Base-by-base conservation (phyloP, 2,113 vertebrate genomes). In the Plecturocebus donacophilus region DNA sequence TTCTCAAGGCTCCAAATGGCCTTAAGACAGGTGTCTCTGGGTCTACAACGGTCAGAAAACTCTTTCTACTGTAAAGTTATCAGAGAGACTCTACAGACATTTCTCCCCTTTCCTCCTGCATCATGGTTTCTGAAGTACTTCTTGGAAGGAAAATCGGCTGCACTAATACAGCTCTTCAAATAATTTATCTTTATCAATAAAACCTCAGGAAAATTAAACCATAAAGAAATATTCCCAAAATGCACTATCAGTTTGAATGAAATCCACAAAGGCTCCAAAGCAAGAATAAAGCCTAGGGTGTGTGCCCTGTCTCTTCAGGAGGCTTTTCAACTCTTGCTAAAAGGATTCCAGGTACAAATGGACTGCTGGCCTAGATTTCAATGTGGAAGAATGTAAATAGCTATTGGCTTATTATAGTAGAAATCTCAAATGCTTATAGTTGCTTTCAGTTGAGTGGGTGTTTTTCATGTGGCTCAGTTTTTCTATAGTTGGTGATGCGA, bases 161-260 rank as follows among this genome's bases (percentile, higher is more conserved):
- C 25, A 5, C 32, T 40, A 79, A 68, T 47, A 85, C 3, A 94
- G 30, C 52, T 93, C 54, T 91, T 93, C 19, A 20, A 75, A 56
- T 79, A 90, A 21, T 45, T 95, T 87, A 90, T 47, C 58, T 77
- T 90, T 91, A 91, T 95, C 94, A 92, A 79, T 79, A 95, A 96
- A 96, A 94, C 54, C 45, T 93, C 75, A 61, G 83, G 49, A 80
- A 97, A 96, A 91, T 91, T 79, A 96, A 97, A 45, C 40, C 58
- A 75, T 73, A 56, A 95, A 93, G 47, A 82, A 94, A 61, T 23
- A 42, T 49, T 64, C 87, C 87, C 61, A 75, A 92, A 96, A 91
- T 38, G 13, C 73, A 80, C 19, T 38, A 16, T 66, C n/a, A n/a
- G 38, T 52, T 83, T 95, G 93, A 96, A 96, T 81, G 89, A 91